These are phyloP conservation scores for Erythrolamprus reginae DNA, from an alignment of 2,113 vertebrate genomes.

Conservation along the genomic window DNA sequence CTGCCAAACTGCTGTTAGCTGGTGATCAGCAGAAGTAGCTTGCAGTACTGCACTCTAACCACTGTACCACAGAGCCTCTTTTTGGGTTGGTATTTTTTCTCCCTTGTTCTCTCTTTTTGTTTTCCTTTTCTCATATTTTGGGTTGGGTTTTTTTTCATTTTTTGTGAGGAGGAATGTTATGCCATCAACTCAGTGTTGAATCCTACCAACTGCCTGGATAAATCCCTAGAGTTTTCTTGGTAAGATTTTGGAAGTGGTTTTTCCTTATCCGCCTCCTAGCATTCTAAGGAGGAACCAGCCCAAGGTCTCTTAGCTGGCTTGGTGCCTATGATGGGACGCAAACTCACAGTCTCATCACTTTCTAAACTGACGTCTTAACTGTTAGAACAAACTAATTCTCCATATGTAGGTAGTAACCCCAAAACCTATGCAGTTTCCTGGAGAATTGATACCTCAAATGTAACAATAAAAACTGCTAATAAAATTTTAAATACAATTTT, in stretches of 20 bases:
- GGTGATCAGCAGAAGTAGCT: too few species aligned
- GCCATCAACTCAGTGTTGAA: neutral
- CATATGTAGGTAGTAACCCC: neutral
- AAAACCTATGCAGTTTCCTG: neutral
- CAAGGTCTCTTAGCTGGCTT: neutral
- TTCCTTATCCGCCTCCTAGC: neutral
- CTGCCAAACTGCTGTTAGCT: too few species aligned
- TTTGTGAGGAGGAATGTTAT: neutral
- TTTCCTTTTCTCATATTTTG: neutral
- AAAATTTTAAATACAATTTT: neutral
- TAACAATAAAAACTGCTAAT: neutral
- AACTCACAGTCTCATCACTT: neutral
- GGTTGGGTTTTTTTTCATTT: neutral
- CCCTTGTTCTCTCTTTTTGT: neutral
- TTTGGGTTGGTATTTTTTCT: neutral
- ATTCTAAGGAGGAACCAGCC: neutral
- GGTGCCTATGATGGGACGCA: too few species aligned
- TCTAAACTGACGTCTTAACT: neutral
- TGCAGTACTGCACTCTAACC: too few species aligned
- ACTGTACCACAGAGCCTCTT: too few species aligned
- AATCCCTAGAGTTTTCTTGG: neutral
- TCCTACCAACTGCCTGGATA: neutral
- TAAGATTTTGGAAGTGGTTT: neutral
- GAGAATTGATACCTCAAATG: neutral
- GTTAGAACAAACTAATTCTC: neutral